These are phyloP conservation scores for Sebastes matsubarae DNA, from an alignment of 2,797 vertebrate genomes.

Conservation along the genomic window DNA sequence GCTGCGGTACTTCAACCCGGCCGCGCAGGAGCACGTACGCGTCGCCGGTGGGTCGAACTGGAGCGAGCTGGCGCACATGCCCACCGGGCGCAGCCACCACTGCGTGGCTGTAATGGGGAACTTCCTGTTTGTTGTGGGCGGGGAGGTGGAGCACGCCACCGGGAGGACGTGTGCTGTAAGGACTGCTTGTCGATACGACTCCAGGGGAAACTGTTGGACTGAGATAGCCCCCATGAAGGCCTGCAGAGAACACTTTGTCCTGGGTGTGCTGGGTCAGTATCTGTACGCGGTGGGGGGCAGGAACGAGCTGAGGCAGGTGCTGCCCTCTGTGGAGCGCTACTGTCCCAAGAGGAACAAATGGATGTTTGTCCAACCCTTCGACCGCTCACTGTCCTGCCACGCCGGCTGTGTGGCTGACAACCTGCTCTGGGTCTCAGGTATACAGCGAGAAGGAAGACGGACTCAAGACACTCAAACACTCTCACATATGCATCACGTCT, in stretches of 20 bases:
- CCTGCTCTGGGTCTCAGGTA: constrained; percentile 99
- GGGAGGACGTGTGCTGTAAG: constrained; percentile 92
- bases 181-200: constrained; percentile 93
- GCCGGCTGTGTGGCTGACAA: constrained; percentile 94
- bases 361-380: constrained; percentile 95
- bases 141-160: constrained; percentile 91
- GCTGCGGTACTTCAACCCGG: constrained; percentile 93
- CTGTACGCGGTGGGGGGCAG: constrained; percentile 94
- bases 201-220: constrained; percentile 91
- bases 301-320: constrained; percentile 93
- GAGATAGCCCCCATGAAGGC: constrained; percentile 97
- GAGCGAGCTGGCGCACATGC: constrained; percentile 94
- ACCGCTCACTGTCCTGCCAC: constrained; percentile 95
- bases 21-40: constrained; percentile 87
- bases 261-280: constrained; percentile 90
- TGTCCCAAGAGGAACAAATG: constrained; percentile 98
- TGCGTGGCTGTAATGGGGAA: constrained; percentile 95
- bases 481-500: not conserved
- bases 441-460: not conserved
- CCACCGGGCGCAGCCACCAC: constrained; percentile 93
- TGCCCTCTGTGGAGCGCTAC: constrained; percentile 95
- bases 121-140: constrained; percentile 94
- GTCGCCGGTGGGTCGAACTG: constrained; percentile 91
- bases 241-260: constrained; percentile 95
- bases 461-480: not conserved